Evolutionary conservation across 1,140 invertebrate genomes (phyloP), one percentile per base, ranked within the genome.

Genomic region (Lycorma delicatula): DNA sequence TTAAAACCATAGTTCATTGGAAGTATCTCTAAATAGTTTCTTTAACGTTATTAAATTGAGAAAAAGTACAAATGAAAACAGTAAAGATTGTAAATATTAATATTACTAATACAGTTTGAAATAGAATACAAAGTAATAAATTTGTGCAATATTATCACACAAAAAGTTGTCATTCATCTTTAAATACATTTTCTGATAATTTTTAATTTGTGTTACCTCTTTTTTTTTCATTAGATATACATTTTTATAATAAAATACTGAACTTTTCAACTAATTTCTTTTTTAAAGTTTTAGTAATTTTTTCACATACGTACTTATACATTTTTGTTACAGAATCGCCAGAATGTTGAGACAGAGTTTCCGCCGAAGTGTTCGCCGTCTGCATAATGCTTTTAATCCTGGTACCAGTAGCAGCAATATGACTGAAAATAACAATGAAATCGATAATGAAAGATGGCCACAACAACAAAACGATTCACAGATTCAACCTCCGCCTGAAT

Each of bases 311-410:
- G n/a, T 36, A 26, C 29, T 62, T 22, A 50, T 28, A 3, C 23
- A 3, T 36, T 41, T 12, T 41, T 44, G 26, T 59, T 44, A 44
- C 63, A 79, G 85, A 48, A 79, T 90, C 56, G 86, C 86, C 3
- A 91, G 91, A 63, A 74, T 91, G 60, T 67, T 92, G 27, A 75
- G 89, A 1, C 84, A 87, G 64, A 90, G 87, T 65, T 79, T 92
- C 26, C 71, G 89, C n/a, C 73, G 87, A 29, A 91, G 88, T 67
- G 84, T 91, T 38, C 75, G 89, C 34, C 78, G 87, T 46, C 73
- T 85, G 29, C 75, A 77, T 22, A 77, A 74, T 50, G 75, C 73
- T 5, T 59, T 79, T 2, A 75, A 77, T 1, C 76, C 77, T 56
- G 66, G 68, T 16, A 67, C 61, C 26, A 64, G 63, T 5, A 60